Base-by-base conservation (phyloP, 1,140 invertebrate genomes). In the Trichoplusia ni region DNA sequence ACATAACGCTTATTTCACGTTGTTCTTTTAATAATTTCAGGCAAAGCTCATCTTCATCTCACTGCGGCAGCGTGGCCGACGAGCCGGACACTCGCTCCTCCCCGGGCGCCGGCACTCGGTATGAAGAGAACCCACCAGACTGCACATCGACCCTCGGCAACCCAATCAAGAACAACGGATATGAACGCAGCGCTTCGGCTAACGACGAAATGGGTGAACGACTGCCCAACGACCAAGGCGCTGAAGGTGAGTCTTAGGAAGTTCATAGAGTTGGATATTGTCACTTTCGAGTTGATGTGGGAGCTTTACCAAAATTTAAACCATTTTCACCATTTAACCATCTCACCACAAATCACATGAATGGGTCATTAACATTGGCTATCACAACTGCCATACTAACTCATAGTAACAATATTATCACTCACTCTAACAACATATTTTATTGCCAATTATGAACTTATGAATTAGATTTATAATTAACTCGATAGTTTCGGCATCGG, bases 51-150 rank as follows among this genome's bases (percentile, higher is more conserved):
- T 91, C 89, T 29, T 91, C 89, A 1, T 86, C 90, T 4, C 89
- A 90, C 47, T 90, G 90, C 63, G 90, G 90, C 68, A 91, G 90
- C 54, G 87, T 88, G 1, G 87, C 79, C 0, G 90, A 91, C 23
- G 90, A 91, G 70, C 90, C 90, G 6, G 90, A 91, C 59, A 91
- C 90, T 2, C 86, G 90, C 7, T 91, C 89, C 2, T 91, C 90
- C 9, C 90, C 90, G 0, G 87, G 89, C 16, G 84, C 89, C 6
- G 76, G 86, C 23, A 60, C 64, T 0, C 79, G 86, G 6, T 91
- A 87, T 60, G 89, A 91, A 23, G 87, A 90, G 21, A 75, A 79
- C 47, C 78, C 77, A 1, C 75, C 81, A 0, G 88, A 88, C 59
- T 82, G 84, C 64, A 87, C 84, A 4, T 83, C 85, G 6, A 84